Percentiles rank a stretch among this genome's conserved stretches.
phyloP scores from a whole-genome alignment of 2,888 invertebrate species.

The Ctenicera cuprea region DNA sequence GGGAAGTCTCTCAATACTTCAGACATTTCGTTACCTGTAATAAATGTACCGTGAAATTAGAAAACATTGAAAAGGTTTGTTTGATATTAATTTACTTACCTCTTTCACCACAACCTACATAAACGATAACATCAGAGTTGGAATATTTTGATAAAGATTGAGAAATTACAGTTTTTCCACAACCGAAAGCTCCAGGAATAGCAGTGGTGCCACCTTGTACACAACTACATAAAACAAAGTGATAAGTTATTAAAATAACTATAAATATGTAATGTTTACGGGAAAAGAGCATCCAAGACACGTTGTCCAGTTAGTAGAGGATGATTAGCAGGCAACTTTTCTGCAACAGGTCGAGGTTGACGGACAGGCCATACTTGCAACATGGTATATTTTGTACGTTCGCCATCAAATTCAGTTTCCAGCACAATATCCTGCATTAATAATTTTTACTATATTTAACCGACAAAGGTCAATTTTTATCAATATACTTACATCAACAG shows the following conservation, averaged over 20 bases:
- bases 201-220: slow-evolving; percentile 99
- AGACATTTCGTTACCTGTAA: slow-evolving; percentile 96
- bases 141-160: slow-evolving; percentile 99
- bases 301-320: slow-evolving; percentile 98
- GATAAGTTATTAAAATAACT: background rate
- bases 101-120: slow-evolving; percentile 99
- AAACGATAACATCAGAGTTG: slow-evolving; percentile 99
- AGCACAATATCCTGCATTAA: slow-evolving; percentile 88
- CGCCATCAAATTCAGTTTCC: slow-evolving; percentile 99
- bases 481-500: slow-evolving; percentile 84
- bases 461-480: background rate
- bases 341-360: slow-evolving; percentile 96
- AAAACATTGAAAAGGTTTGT: background rate
- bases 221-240: slow-evolving; percentile 77
- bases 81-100: slow-evolving; percentile 74
- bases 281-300: slow-evolving; percentile 98
- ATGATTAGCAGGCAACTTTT: slow-evolving; percentile 98
- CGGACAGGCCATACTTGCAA: slow-evolving; percentile 99
- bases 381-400: slow-evolving; percentile 94
- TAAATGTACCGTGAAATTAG: background rate
- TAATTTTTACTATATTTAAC: slow-evolving; percentile 20
- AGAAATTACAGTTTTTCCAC: slow-evolving; percentile 99
- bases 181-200: slow-evolving; percentile 99
- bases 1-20: slow-evolving; percentile 99
- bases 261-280: slow-evolving; percentile 77